phyloP scores from a whole-genome alignment of 1,140 invertebrate species.

The Caenorhabditis elegans region WBcel235 BX284605.5:4499501-4500000 shows the following conservation, averaged over 20 bases:
- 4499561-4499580: neutral
- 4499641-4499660: neutral
- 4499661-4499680: neutral
- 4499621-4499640: constrained; percentile 24
- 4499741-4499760: constrained; percentile 26
- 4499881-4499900: neutral
- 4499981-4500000: neutral
- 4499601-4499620: neutral
- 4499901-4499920: constrained; percentile 26
- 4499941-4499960: constrained; percentile 29
- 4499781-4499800: neutral
- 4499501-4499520: constrained; percentile 30
- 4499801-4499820: constrained; percentile 30
- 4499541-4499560: neutral
- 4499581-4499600: neutral
- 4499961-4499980: neutral
- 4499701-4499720: neutral
- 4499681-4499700: neutral
- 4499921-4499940: neutral
- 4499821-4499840: neutral
- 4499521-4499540: constrained; percentile 31
- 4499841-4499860: neutral
- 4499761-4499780: constrained; percentile 13
- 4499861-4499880: constrained; percentile 12
- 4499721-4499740: neutral